phyloP scores from a whole-genome alignment of 2,888 invertebrate genomes.

The Drosophila fulvimacula region DNA sequence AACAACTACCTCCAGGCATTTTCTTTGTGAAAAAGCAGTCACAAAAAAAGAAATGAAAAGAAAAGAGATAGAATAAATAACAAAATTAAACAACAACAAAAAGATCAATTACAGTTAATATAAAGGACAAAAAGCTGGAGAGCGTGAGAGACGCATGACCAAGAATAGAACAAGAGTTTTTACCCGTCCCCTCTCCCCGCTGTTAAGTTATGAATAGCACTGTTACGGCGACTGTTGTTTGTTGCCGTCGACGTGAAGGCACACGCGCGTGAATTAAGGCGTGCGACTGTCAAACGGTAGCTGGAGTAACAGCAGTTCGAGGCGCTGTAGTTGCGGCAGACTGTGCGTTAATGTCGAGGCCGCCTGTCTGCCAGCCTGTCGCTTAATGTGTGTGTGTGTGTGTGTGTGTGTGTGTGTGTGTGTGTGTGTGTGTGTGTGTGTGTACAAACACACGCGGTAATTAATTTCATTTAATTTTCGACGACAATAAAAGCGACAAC shows the following conservation, averaged over 20 bases:
- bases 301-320: conserved; percentile 5
- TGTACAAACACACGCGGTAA: conserved; percentile 69
- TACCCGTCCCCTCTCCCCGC: not conserved
- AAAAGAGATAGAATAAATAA: not conserved
- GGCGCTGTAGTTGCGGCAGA: conserved; percentile 8
- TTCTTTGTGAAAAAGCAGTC: too few species aligned
- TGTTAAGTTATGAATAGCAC: conserved; percentile 21
- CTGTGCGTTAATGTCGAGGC: conserved; percentile 31
- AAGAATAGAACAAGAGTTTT: conserved; percentile 7
- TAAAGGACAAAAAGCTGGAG: not conserved
- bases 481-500: conserved; percentile 74
- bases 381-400: not conserved
- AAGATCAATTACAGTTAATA: conserved; percentile 9
- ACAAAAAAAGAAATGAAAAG: not conserved
- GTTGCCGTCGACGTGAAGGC: conserved; percentile 40
- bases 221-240: conserved; percentile 34
- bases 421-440: conserved; percentile 11
- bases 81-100: conserved; percentile 4
- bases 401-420: conserved; percentile 15
- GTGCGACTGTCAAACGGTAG: conserved; percentile 32
- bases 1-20: not conserved
- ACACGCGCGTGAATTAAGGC: conserved; percentile 71
- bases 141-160: not conserved
- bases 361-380: conserved; percentile 18
- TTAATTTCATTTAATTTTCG: conserved; percentile 80